A percentile compares a stretch with the other conserved stretches of the same genome.
Evolutionary conservation across 2,797 vertebrate genomes (phyloP).

Genomic region (Xerus rutilus): DNA sequence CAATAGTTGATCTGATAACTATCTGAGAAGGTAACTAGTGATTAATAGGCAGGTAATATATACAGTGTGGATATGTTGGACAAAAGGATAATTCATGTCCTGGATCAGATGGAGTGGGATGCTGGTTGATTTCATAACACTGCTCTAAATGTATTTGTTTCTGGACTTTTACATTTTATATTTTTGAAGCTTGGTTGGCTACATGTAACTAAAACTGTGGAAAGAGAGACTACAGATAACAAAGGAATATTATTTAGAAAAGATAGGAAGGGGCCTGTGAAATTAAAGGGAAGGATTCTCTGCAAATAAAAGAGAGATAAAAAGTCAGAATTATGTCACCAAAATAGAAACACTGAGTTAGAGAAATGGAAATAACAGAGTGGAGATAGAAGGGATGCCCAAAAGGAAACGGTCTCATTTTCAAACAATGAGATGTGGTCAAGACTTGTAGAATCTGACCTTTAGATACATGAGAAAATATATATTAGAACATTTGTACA

Average conservation of each 20-base stretch:
- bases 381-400: not conserved
- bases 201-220: not conserved
- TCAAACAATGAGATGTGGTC: not conserved
- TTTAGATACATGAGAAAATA: not conserved
- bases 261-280: not conserved
- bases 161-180: not conserved
- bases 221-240: not conserved
- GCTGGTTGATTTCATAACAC: not conserved
- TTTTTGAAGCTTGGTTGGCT: not conserved
- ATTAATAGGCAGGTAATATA: not conserved
- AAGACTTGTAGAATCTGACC: not conserved
- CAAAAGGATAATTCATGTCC: not conserved
- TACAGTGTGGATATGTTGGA: not conserved
- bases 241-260: not conserved
- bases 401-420: slow-evolving; percentile 22
- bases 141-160: not conserved
- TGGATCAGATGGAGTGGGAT: not conserved
- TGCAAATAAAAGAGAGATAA: not conserved
- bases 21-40: not conserved
- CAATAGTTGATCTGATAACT: not conserved
- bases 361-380: not conserved
- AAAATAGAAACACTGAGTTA: not conserved
- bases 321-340: not conserved
- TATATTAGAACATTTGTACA: not conserved
- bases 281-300: not conserved